Evolutionary conservation across 64 coral and sea anemone species (phyloP).

Genomic region (Pachyseris speciosa): DNA sequence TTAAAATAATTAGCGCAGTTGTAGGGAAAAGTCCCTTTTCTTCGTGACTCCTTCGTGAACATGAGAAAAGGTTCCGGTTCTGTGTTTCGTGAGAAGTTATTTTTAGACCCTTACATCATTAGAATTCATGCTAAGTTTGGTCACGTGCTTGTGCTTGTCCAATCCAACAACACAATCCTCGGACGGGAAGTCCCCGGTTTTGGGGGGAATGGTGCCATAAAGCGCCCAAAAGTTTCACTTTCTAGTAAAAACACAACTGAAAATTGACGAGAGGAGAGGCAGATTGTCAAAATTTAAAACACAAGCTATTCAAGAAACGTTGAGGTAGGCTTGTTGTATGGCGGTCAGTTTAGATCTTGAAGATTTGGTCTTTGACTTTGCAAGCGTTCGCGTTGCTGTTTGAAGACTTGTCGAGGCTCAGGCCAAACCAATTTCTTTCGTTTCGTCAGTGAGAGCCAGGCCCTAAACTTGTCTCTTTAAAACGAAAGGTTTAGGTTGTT

Average conservation of each 20-base stretch:
- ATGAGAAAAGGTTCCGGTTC: not conserved
- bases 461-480: not conserved
- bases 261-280: not conserved
- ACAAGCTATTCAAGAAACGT: not conserved
- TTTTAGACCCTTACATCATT: not conserved
- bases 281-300: not conserved
- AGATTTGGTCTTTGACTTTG: not conserved
- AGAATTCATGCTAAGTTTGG: not conserved
- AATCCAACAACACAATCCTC: not conserved
- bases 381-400: not conserved
- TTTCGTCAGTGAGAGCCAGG: not conserved
- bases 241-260: not conserved
- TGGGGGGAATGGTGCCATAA: constrained; percentile 14
- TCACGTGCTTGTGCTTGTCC: constrained; percentile 17
- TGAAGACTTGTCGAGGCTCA: not conserved
- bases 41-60: too few species aligned
- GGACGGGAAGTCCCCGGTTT: not conserved
- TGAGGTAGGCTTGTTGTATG: not conserved
- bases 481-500: not conserved
- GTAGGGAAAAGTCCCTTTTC: not conserved
- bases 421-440: too few species aligned
- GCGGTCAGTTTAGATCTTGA: not conserved
- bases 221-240: not conserved
- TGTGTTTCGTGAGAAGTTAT: not conserved
- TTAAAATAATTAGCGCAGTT: not conserved